These are phyloP conservation scores for Acronicta psi DNA, from an alignment of 2,888 invertebrate species.

Conservation along the genomic window DNA sequence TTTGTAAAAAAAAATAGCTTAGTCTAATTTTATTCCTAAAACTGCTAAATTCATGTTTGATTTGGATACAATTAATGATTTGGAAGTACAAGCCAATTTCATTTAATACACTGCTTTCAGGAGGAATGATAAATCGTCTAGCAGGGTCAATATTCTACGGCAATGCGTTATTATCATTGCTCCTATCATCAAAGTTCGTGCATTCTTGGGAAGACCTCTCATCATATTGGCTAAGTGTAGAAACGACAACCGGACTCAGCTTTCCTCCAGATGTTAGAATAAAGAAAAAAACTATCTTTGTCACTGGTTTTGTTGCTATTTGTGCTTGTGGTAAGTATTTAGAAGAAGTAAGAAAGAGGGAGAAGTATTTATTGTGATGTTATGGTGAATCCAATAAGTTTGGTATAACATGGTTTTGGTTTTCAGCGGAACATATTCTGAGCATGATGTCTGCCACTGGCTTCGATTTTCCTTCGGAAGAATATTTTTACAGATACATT, in stretches of 20 bases:
- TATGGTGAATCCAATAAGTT: no score
- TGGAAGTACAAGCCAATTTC: no score
- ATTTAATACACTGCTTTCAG: constrained; percentile 57
- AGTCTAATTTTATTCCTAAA: no score
- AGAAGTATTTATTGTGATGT: no score
- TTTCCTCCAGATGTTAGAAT: constrained; percentile 68
- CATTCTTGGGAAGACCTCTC: constrained; percentile 71
- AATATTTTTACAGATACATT: constrained; percentile 75
- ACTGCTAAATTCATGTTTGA: no score
- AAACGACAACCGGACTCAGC: constrained; percentile 58
- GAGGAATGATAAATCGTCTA: constrained; percentile 69
- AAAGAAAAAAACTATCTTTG: constrained; percentile 59
- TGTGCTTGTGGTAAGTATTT: constrained; percentile 67
- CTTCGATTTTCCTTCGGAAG: constrained; percentile 65
- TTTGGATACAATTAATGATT: no score
- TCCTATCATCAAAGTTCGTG: constrained; percentile 84
- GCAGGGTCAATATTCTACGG: constrained; percentile 88
- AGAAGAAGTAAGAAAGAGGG: no score
- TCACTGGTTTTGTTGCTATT: constrained; percentile 63
- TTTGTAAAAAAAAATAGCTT: no score
- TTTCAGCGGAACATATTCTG: constrained; percentile 90
- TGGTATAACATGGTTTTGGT: background rate
- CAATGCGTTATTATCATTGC: constrained; percentile 84
- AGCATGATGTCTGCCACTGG: constrained; percentile 89
- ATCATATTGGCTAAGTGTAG: constrained; percentile 66